A percentile compares a stretch with the other conserved stretches of the same genome.
phyloP scores from a whole-genome alignment of 2,113 vertebrate genomes.

The Rallus limicola region DNA sequence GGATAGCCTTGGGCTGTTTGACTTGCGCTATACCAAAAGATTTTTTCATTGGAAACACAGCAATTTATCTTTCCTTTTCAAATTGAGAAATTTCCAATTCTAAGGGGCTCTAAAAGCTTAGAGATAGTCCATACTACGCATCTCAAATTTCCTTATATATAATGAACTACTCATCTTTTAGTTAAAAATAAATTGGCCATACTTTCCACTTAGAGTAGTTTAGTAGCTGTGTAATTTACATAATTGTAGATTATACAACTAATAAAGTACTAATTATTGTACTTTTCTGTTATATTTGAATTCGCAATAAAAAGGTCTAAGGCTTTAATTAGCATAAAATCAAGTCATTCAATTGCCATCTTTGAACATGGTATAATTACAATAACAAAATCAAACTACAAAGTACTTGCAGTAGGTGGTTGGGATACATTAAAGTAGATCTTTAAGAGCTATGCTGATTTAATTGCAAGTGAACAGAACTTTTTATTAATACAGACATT shows the following conservation, averaged over 20 bases:
- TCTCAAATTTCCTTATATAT: background rate
- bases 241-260: conserved; percentile 41
- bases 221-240: conserved; percentile 28
- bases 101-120: background rate
- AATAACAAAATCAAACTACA: conserved; percentile 16
- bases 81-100: background rate
- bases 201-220: background rate
- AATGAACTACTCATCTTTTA: background rate
- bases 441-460: background rate
- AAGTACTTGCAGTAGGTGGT: background rate
- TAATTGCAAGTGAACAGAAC: background rate
- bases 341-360: background rate
- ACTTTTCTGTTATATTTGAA: conserved; percentile 27
- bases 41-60: background rate
- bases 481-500: background rate
- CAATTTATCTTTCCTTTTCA: background rate
- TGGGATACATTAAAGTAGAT: background rate
- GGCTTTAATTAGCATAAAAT: conserved; percentile 23
- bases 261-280: conserved; percentile 36
- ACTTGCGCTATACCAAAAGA: background rate
- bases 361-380: conserved; percentile 28
- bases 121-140: background rate
- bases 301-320: conserved; percentile 25
- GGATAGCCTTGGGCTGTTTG: background rate
- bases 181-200: conserved; percentile 24